phyloP scores from a whole-genome alignment of 2,888 invertebrate genomes.

The Clusia tigrina region DNA sequence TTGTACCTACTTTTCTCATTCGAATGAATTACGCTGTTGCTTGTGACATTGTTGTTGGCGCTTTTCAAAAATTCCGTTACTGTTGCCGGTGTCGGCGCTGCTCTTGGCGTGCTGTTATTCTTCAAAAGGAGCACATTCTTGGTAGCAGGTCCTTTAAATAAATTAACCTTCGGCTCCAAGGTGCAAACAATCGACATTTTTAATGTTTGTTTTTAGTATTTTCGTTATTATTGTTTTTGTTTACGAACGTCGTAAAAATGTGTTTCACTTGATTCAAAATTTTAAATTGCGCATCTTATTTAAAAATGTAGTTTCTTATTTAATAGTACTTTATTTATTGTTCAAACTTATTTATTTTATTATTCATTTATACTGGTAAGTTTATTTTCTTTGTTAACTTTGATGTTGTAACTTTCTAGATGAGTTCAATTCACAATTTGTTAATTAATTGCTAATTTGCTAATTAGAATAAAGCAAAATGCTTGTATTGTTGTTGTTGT shows the following conservation, averaged over 20 bases:
- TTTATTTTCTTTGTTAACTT: no score
- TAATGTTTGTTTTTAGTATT: background rate
- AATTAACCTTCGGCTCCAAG: slow-evolving; percentile 55
- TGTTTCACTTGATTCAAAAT: no score
- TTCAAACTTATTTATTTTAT: no score
- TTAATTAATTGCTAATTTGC: no score
- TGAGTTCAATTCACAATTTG: no score
- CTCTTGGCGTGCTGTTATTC: slow-evolving; percentile 23
- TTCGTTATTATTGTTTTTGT: slow-evolving; percentile 8
- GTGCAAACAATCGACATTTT: slow-evolving; percentile 61
- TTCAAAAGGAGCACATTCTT: slow-evolving; percentile 40
- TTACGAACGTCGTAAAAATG: slow-evolving; percentile 7
- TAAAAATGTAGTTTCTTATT: no score
- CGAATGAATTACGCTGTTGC: slow-evolving; percentile 17
- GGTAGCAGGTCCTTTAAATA: slow-evolving; percentile 50
- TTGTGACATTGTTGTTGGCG: slow-evolving; percentile 32
- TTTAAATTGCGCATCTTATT: no score
- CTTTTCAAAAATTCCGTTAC: slow-evolving; percentile 39
- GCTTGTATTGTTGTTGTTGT: no score
- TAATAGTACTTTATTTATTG: no score
- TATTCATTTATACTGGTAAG: no score
- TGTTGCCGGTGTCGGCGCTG: slow-evolving; percentile 32
- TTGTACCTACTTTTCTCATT: slow-evolving; percentile 33
- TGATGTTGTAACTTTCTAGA: no score
- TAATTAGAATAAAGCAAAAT: no score